These are phyloP conservation scores for Seriola rivoliana DNA, from an alignment of 2,113 vertebrate genomes.

Conservation along the genomic window DNA sequence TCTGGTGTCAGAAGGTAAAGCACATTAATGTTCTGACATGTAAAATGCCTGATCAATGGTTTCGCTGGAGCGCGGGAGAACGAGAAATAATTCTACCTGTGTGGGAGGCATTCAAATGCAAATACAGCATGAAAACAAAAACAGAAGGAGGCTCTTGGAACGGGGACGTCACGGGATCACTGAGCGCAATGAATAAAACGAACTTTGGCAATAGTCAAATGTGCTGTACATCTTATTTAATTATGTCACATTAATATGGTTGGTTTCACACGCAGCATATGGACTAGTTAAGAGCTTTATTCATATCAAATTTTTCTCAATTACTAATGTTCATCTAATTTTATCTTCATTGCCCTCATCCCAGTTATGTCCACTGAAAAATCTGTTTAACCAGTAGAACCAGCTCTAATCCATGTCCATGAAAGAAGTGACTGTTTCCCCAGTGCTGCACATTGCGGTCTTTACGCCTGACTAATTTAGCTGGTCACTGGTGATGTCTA, in stretches of 20 bases:
- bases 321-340: conserved; percentile 43
- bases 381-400: conserved; percentile 31
- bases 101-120: conserved; percentile 33
- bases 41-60: conserved; percentile 45
- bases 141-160: conserved; percentile 23
- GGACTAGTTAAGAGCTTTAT: conserved; percentile 23
- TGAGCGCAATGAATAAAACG: conserved; percentile 2
- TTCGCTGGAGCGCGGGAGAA: conserved; percentile 9
- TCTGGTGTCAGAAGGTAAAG: conserved; percentile 34
- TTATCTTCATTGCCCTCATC: conserved; percentile 45
- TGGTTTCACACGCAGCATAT: conserved; percentile 31
- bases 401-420: conserved; percentile 42
- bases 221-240: conserved; percentile 16
- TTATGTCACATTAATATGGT: conserved; percentile 2
- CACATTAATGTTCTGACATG: conserved; percentile 53
- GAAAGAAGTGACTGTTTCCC: not conserved
- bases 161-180: not conserved
- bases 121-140: conserved; percentile 40
- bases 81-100: conserved; percentile 13
- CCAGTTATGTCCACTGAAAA: conserved; percentile 22
- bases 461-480: conserved; percentile 33
- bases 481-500: conserved; percentile 17
- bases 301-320: conserved; percentile 33
- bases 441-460: not conserved
- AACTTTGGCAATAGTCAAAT: not conserved